These are phyloP conservation scores for Lacanobia wlatinum DNA, from an alignment of 2,888 invertebrate genomes.

Conservation along the genomic window DNA sequence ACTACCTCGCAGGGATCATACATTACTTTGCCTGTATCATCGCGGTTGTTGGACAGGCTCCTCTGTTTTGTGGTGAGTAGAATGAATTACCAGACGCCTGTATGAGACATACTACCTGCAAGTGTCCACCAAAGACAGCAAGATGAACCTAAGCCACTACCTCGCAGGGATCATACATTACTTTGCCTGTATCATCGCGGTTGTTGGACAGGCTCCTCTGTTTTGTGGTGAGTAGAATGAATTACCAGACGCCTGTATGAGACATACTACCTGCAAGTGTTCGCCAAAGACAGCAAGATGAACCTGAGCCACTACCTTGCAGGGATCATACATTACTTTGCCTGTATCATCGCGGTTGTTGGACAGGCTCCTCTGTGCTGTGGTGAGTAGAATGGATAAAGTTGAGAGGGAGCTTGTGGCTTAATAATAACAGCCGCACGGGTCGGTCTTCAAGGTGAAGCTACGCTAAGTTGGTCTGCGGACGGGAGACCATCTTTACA, in stretches of 20 bases:
- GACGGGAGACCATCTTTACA: too few species aligned
- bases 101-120: too few species aligned
- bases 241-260: slow-evolving; percentile 95
- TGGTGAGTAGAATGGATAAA: slow-evolving; percentile 72
- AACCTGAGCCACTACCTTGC: slow-evolving; percentile 94
- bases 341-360: slow-evolving; percentile 92
- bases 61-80: slow-evolving; percentile 92
- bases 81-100: too few species aligned
- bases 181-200: too few species aligned
- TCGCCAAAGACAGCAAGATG: slow-evolving; percentile 94
- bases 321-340: slow-evolving; percentile 95
- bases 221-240: too few species aligned
- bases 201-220: too few species aligned
- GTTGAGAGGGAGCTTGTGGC: not conserved
- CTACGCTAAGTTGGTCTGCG: too few species aligned
- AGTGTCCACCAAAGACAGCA: too few species aligned
- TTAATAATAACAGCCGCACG: too few species aligned
- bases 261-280: slow-evolving; percentile 95
- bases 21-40: slow-evolving; percentile 94
- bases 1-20: slow-evolving; percentile 94
- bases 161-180: too few species aligned
- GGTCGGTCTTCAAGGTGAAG: too few species aligned
- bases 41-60: slow-evolving; percentile 93
- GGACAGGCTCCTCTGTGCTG: slow-evolving; percentile 94
- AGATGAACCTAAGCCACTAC: too few species aligned